Evolutionary conservation across 2,797 vertebrate species (phyloP).

Genomic region (Oreochromis grahami): DNA sequence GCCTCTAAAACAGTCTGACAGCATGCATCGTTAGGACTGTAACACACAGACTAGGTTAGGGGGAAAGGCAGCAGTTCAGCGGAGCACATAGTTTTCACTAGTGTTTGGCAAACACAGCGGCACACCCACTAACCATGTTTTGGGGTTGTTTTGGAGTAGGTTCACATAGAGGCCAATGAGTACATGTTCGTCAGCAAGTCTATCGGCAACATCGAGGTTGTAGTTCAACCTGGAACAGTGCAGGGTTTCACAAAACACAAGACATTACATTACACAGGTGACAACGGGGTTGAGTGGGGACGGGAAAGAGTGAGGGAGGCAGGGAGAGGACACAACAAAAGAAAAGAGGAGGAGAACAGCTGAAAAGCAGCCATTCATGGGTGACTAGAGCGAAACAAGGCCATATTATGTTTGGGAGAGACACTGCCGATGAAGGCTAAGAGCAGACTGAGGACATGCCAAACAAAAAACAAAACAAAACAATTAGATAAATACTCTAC

Average conservation of each 20-base stretch:
- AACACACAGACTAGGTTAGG: slow-evolving; percentile 25
- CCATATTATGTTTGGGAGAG: slow-evolving; percentile 54
- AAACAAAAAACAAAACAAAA: neutral
- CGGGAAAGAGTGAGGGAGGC: neutral
- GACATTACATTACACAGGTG: slow-evolving; percentile 57
- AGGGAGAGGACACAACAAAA: slow-evolving; percentile 32
- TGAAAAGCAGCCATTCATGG: slow-evolving; percentile 64
- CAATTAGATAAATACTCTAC: slow-evolving; percentile 3
- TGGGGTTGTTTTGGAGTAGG: slow-evolving; percentile 91
- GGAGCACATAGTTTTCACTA: slow-evolving; percentile 35
- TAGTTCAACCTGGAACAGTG: slow-evolving; percentile 91
- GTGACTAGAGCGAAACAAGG: slow-evolving; percentile 66
- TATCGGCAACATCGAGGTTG: slow-evolving; percentile 97
- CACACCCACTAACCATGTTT: slow-evolving; percentile 91
- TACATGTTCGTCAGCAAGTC: slow-evolving; percentile 98
- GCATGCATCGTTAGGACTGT: slow-evolving; percentile 35
- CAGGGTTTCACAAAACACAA: slow-evolving; percentile 71
- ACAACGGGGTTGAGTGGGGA: slow-evolving; percentile 10
- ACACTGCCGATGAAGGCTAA: slow-evolving; percentile 33
- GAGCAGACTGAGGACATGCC: slow-evolving; percentile 40
- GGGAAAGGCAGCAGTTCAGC: slow-evolving; percentile 25
- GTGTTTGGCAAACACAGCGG: slow-evolving; percentile 62
- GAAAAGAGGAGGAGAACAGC: slow-evolving; percentile 42
- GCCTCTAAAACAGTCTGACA: neutral
- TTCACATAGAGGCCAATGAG: slow-evolving; percentile 98